Evolutionary conservation across 2,797 vertebrate genomes (phyloP), one percentile per base, ranked within the genome.

Genomic region (Labroides dimidiatus): DNA sequence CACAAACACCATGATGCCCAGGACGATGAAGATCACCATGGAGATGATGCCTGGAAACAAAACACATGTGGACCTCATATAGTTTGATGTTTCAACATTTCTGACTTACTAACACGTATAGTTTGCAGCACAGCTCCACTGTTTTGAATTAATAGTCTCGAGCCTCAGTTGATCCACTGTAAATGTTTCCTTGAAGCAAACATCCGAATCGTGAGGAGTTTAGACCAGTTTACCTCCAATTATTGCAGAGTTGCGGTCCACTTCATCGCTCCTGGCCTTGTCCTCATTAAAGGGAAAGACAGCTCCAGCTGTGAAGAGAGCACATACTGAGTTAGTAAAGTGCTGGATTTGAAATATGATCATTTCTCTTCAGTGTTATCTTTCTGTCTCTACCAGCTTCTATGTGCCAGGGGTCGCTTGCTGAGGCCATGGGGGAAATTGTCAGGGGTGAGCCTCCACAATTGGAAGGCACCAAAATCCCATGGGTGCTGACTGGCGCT

Each of bases 391-490:
- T 94, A 99, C 97, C 97, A 78, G 96, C 94, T 72, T 97, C 95
- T 53, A 96, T 79, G 81, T 97, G 96, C 98, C 97, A 99, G 0
- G 96, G 96, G 87, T 99, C 96, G 0, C 95, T 96, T 44, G 94
- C 95, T 0, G 95, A 94, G 2, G 95, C 94, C 94, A 98, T 95
- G 59, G 97, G 96, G 20, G 96, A 94, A 69, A 98, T 95, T 44
- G 96, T 98, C 65, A 97, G 92, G 0, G 98, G 97, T n/a, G 95
- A 95, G 1, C 97, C 96, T 58, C 98, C 98, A 15, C 98, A 99
- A 89, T 99, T 99, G 76, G 98, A 99, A 45, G 98, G 96, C 24
- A 99, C 96, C 72, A 99, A 92, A 43, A 97, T 95, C 13, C 98
- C 98, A 68, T 96, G 95, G 48, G 95, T 87, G 82, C 94, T 94